Evolutionary conservation across 2,888 invertebrate genomes (phyloP), one percentile per base, ranked within the genome.

Genomic region (Lithophane socia): DNA sequence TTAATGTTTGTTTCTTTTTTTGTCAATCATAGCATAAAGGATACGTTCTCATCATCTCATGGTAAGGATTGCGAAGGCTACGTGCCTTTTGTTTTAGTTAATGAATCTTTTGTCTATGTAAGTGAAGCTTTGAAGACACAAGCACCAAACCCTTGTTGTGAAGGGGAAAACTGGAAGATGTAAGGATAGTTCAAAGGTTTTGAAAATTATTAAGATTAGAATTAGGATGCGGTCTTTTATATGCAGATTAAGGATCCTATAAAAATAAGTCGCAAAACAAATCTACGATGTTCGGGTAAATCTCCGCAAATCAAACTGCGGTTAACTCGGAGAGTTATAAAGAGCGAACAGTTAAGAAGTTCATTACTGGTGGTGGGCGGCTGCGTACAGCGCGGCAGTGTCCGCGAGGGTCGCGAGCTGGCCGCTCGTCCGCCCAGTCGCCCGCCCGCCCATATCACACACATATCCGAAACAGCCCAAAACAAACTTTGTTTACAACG

Each of bases 381-480:
- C 86, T 87, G 85, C 84, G 73, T 72, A 74, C 84, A 85, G 84
- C 82, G 83, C 87, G 90, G 80, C 88, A 90, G 90, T 90, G 83
- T 84, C 88, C 88, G 90, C 82, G 86, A 87, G 84, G 86, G 84
- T 76, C 78, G 86, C 87, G 90, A 83, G 89, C 86, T 86, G 89
- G 83, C 82, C 89, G 89, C 89, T 80, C 86, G 91, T 86, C 82
- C 77, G 82, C 77, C 80, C 77, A 64, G 74, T 83, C 88, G 87
- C 84, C 90, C 87, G 85, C 87, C 89, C 84, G 71, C 85, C 69
- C 67, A 84, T 80, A 87, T 82, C 85, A 76, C 81, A 42, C 66
- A 78, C 76, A 85, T 83, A 86, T 89, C 84, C 72, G 63, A 83
- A 71, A 68, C 49, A 65, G 42, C 71, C 42, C 73, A 71, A 84